Evolutionary conservation across 1,140 invertebrate genomes (phyloP).

Genomic region (Plutomurus gul): DNA sequence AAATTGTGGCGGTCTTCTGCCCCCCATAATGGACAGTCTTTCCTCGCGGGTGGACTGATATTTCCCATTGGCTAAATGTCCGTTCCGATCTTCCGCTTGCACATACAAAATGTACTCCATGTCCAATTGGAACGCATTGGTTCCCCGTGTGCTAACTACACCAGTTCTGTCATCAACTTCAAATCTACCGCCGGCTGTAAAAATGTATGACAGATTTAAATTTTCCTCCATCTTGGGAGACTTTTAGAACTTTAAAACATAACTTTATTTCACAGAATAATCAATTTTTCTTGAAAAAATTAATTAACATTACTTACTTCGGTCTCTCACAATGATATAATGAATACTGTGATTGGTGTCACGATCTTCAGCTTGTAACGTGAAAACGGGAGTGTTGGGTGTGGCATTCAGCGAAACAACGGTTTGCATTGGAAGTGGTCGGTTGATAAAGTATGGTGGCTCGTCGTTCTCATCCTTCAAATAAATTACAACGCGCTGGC

Average conservation of each 20-base stretch:
- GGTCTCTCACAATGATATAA: slow-evolving; percentile 89
- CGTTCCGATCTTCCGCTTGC: slow-evolving; percentile 93
- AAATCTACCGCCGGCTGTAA: slow-evolving; percentile 72
- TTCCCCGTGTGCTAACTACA: slow-evolving; percentile 87
- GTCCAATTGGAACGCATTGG: slow-evolving; percentile 88
- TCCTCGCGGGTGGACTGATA: slow-evolving; percentile 91
- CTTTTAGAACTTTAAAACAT: too few species aligned
- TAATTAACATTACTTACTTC: too few species aligned
- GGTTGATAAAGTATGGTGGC: slow-evolving; percentile 92
- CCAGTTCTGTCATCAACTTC: slow-evolving; percentile 91
- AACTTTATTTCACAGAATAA: too few species aligned
- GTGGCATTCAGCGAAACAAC: slow-evolving; percentile 92
- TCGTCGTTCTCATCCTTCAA: slow-evolving; percentile 96
- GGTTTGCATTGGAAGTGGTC: slow-evolving; percentile 92
- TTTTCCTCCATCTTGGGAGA: too few species aligned
- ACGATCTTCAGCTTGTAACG: slow-evolving; percentile 89
- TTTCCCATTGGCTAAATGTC: slow-evolving; percentile 80
- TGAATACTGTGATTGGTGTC: slow-evolving; percentile 94
- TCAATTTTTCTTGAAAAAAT: too few species aligned
- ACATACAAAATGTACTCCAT: slow-evolving; percentile 96
- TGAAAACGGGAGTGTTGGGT: slow-evolving; percentile 93
- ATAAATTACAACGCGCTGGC: slow-evolving; percentile 91
- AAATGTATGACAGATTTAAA: too few species aligned
- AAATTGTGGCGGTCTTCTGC: slow-evolving; percentile 90
- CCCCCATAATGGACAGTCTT: slow-evolving; percentile 87